Percentiles rank a stretch among this genome's conserved stretches.
phyloP scores from a whole-genome alignment of 2,113 vertebrate genomes.

The Morphnarchus princeps region DNA sequence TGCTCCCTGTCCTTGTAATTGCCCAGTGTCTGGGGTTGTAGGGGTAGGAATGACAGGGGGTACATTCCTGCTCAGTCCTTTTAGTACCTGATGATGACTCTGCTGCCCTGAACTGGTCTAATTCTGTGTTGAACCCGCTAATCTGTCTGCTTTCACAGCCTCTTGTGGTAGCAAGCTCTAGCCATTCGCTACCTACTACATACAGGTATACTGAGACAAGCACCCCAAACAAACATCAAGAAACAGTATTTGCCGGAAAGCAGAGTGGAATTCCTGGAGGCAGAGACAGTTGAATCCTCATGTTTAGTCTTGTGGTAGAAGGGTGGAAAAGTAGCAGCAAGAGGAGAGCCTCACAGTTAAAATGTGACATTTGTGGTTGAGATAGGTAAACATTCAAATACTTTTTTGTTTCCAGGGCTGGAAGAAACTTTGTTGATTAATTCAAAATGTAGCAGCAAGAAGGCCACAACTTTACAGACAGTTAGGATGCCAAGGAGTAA shows the following conservation, averaged over 20 bases:
- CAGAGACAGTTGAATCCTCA: background rate
- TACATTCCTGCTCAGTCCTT: background rate
- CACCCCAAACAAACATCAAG: background rate
- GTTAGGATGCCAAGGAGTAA: slow-evolving; percentile 81
- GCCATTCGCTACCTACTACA: fast-evolving
- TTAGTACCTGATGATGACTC: background rate
- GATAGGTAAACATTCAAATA: background rate
- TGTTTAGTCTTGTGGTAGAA: background rate
- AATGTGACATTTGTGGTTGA: background rate
- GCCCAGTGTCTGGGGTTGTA: fast-evolving
- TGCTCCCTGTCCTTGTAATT: background rate
- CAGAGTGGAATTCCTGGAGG: background rate
- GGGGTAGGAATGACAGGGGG: background rate
- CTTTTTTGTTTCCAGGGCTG: slow-evolving; percentile 73
- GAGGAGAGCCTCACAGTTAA: background rate
- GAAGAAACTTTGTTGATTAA: slow-evolving; percentile 81
- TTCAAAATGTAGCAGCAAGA: slow-evolving; percentile 61
- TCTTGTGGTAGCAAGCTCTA: background rate
- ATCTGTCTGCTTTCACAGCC: background rate
- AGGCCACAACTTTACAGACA: slow-evolving; percentile 71
- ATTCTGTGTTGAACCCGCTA: background rate
- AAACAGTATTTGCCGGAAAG: background rate
- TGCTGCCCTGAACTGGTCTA: background rate
- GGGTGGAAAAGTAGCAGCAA: background rate
- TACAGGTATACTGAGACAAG: background rate